These are phyloP conservation scores for Pararge aegeria DNA, from an alignment of 1,140 invertebrate species.

Conservation along the genomic window DNA sequence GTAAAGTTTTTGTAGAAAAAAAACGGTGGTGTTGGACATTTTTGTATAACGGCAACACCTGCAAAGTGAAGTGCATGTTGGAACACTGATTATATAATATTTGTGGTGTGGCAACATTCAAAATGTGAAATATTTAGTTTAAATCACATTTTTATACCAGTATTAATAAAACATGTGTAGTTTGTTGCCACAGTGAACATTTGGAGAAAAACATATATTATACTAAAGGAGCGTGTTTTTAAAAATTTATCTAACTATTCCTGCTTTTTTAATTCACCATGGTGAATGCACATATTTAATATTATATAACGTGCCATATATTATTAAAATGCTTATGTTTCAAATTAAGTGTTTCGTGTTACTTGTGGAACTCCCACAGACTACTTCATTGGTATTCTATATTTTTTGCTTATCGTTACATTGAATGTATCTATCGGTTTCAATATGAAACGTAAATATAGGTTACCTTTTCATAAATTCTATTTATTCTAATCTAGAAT, in stretches of 20 bases:
- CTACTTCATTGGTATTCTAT: background rate
- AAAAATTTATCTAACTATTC: constrained; percentile 3
- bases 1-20: background rate
- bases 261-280: constrained; percentile 15
- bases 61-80: background rate
- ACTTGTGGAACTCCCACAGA: too few species aligned
- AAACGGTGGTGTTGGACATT: background rate
- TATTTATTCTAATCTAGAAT: constrained; percentile 18
- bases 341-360: too few species aligned
- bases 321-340: constrained; percentile 8
- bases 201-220: background rate
- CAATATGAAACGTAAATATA: background rate
- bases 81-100: constrained; percentile 5
- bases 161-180: background rate
- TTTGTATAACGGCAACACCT: background rate
- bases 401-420: background rate
- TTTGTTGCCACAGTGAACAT: background rate
- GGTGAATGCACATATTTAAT: constrained; percentile 6
- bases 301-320: constrained; percentile 20
- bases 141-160: constrained; percentile 13
- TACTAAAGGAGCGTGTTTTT: background rate
- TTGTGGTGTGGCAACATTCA: background rate
- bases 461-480: constrained; percentile 17
- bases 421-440: constrained; percentile 3
- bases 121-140: constrained; percentile 3